phyloP scores from a whole-genome alignment of 2,797 vertebrate species.

The Hoplostethus mediterraneus region DNA sequence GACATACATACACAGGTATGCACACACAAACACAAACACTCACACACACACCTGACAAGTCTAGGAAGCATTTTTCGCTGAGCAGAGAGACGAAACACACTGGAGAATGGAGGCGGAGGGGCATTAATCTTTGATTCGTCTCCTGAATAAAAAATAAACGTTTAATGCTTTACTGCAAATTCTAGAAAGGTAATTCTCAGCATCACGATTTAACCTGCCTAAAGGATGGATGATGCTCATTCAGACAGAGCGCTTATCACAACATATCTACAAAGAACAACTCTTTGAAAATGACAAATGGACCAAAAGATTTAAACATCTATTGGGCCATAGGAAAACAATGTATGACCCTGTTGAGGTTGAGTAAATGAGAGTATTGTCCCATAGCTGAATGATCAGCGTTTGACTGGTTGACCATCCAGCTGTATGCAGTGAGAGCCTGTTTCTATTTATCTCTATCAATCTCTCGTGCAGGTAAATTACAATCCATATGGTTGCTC shows the following conservation, averaged over 20 bases:
- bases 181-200: slow-evolving; percentile 32
- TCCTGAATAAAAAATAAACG: slow-evolving; percentile 40
- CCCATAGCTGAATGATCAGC: neutral
- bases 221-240: slow-evolving; percentile 28
- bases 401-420: neutral
- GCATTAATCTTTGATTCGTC: slow-evolving; percentile 54
- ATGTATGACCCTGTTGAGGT: slow-evolving; percentile 23
- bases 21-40: neutral
- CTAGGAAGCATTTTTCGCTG: slow-evolving; percentile 19
- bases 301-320: slow-evolving; percentile 16
- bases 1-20: neutral
- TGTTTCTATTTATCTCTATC: neutral
- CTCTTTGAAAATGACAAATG: slow-evolving; percentile 13
- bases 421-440: neutral
- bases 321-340: neutral
- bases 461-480: slow-evolving; percentile 6
- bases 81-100: slow-evolving; percentile 1
- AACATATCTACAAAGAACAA: neutral
- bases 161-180: slow-evolving; percentile 39
- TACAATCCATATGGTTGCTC: neutral
- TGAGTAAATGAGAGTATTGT: neutral
- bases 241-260: slow-evolving; percentile 15
- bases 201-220: slow-evolving; percentile 14
- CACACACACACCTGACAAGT: neutral
- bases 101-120: slow-evolving; percentile 9